Evolutionary conservation across 2,888 invertebrate species (phyloP).

Genomic region (Coenonympha arcania): DNA sequence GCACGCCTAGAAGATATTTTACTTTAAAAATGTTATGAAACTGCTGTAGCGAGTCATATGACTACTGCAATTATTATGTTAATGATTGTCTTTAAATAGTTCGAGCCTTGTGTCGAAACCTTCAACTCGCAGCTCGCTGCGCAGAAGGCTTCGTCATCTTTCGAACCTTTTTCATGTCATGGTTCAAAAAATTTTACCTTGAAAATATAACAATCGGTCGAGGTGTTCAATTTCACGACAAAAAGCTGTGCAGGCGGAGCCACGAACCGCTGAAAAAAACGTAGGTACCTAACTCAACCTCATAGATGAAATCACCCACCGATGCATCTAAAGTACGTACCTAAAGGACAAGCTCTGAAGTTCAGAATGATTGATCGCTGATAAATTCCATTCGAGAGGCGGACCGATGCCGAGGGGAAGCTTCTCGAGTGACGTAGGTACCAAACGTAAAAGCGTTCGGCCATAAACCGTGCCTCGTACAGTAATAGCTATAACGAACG

Average conservation of each 20-base stretch:
- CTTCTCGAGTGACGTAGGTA: slow-evolving; percentile 18
- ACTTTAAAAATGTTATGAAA: too few species aligned
- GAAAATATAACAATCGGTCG: background rate
- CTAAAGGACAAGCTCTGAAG: background rate
- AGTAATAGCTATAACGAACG: background rate
- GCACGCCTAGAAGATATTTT: too few species aligned
- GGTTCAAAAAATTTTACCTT: slow-evolving; percentile 4
- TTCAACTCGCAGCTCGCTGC: slow-evolving; percentile 26
- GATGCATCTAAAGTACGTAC: too few species aligned
- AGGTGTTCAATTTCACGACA: background rate
- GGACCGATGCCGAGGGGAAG: background rate
- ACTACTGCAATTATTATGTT: background rate
- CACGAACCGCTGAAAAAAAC: background rate
- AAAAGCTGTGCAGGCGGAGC: background rate
- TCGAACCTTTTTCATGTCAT: background rate
- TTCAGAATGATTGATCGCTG: background rate
- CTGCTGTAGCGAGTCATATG: too few species aligned
- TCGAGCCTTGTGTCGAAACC: slow-evolving; percentile 1
- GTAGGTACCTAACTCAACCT: background rate
- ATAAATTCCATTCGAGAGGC: background rate
- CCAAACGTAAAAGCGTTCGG: slow-evolving; percentile 4
- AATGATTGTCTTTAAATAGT: background rate
- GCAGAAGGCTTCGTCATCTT: slow-evolving; percentile 18
- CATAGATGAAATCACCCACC: background rate
- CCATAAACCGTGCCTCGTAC: background rate